Percentiles rank a stretch among this genome's conserved stretches.
These are phyloP conservation scores for Lordiphosa mommai DNA, from an alignment of 1,140 invertebrate species.

Conservation along the genomic window DNA sequence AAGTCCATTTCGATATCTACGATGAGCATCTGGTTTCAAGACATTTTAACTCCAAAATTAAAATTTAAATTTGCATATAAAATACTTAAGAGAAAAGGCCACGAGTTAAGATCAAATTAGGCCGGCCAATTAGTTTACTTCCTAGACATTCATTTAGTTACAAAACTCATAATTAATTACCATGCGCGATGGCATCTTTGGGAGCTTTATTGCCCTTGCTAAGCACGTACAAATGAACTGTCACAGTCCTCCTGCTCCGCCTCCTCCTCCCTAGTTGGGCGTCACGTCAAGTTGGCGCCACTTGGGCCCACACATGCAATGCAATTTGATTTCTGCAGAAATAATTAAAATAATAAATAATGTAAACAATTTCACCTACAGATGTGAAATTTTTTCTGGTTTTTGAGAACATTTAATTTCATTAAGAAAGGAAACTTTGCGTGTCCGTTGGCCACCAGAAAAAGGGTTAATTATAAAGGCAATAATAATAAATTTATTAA, in stretches of 20 bases:
- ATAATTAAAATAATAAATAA: constrained; percentile 65
- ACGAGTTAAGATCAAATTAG: constrained; percentile 41
- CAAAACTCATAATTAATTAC: constrained; percentile 39
- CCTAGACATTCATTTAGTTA: not conserved
- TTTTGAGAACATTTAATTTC: constrained; percentile 37
- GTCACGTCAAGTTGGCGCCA: constrained; percentile 58
- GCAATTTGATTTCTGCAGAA: constrained; percentile 34
- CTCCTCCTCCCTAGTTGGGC: not conserved
- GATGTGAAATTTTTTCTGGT: constrained; percentile 27
- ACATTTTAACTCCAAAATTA: constrained; percentile 6
- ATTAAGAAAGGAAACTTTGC: constrained; percentile 33
- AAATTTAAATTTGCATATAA: constrained; percentile 44
- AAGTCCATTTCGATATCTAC: constrained; percentile 27
- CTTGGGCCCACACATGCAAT: constrained; percentile 43
- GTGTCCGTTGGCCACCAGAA: constrained; percentile 38
- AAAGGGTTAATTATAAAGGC: constrained; percentile 21
- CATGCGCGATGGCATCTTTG: not conserved
- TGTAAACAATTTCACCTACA: constrained; percentile 30
- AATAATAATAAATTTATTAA: constrained; percentile 52
- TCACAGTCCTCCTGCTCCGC: constrained; percentile 49
- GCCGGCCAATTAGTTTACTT: constrained; percentile 44
- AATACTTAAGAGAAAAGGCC: constrained; percentile 17
- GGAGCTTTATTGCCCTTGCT: constrained; percentile 19
- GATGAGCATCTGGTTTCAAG: constrained; percentile 26
- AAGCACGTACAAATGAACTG: constrained; percentile 51